Evolutionary conservation across 2,797 vertebrate species (phyloP).

Genomic region (Chelon auratus): DNA sequence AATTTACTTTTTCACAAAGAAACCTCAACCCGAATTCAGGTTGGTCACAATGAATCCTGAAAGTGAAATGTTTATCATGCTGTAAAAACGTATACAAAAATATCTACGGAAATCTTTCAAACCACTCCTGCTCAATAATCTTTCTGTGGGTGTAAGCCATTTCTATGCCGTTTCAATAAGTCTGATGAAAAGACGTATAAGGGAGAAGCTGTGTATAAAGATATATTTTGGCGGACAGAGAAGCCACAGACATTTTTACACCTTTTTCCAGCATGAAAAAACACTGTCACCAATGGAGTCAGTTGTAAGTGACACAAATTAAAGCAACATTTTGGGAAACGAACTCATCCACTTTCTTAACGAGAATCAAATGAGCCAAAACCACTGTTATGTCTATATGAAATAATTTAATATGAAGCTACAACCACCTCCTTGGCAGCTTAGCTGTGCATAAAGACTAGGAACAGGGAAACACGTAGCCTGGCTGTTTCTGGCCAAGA

Average conservation of each 20-base stretch:
- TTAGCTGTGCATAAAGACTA: slow-evolving; percentile 8
- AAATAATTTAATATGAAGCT: not conserved
- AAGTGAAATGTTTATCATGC: slow-evolving; percentile 11
- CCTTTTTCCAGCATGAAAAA: slow-evolving; percentile 1
- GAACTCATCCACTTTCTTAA: slow-evolving; percentile 7
- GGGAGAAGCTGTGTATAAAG: not conserved
- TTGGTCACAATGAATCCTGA: slow-evolving; percentile 2
- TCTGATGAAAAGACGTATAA: not conserved
- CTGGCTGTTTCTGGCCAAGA: not conserved
- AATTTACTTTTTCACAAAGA: slow-evolving; percentile 5
- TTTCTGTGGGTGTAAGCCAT: not conserved
- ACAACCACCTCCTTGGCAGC: not conserved
- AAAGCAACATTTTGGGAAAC: slow-evolving; percentile 17
- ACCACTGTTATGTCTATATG: not conserved
- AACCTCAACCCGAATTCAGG: slow-evolving; percentile 8
- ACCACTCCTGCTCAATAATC: slow-evolving; percentile 1
- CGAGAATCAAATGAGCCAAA: not conserved
- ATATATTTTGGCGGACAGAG: slow-evolving; percentile 8
- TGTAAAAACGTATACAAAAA: not conserved
- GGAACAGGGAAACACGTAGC: not conserved
- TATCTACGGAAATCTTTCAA: not conserved
- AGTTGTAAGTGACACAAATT: not conserved
- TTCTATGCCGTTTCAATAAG: not conserved
- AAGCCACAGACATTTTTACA: not conserved
- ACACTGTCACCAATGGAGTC: not conserved